Base-by-base conservation (phyloP, 2,797 vertebrate genomes). In the Anableps anableps region DNA sequence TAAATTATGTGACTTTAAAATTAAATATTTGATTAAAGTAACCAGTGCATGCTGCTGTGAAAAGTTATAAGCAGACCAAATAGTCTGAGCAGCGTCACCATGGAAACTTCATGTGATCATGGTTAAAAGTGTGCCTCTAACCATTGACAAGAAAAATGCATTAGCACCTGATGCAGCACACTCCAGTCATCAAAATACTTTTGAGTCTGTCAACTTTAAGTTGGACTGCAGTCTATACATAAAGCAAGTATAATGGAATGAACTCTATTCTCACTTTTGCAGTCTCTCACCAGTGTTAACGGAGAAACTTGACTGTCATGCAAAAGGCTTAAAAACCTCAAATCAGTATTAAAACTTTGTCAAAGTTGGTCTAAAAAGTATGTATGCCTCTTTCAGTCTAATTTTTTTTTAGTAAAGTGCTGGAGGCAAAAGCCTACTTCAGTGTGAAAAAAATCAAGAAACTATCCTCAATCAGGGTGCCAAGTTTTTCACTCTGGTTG, bases 101-200 rank as follows among this genome's bases (percentile, higher is more conserved):
- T 53, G 38, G 36, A 26, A 77, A 70, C 48, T 16, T 41, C 38
- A 19, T 10, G 26, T 19, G 23, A 41, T 50, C 19, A 68, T 76
- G 50, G 38, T 75, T 43, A n/a, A 75, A 75, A 62, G 55, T 50
- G 45, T 66, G 60, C 31, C 31, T 76, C 45, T 36, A 36, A 38
- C 1, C 11, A 50, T 2, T 38, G 51, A 41, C 51, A 58, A 58
- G 53, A 43, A 58, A 71, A 72, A n/a, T 41, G 34, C 74, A 75
- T 75, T 58, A n/a, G 17, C 62, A 41, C 17, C 29, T 76, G 29
- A 17, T 76, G 38, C 53, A 60, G 26, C 23, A 41, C 19, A 68
- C 38, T 2, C 6, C 38, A 50, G 21, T 55, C 34, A 36, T 41
- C 31, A 55, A 43, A n/a, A 17, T 60, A 60, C 16, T 41, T 68